Base-by-base conservation (phyloP, 1,140 invertebrate species). In the Oedothorax gibbosus region DNA sequence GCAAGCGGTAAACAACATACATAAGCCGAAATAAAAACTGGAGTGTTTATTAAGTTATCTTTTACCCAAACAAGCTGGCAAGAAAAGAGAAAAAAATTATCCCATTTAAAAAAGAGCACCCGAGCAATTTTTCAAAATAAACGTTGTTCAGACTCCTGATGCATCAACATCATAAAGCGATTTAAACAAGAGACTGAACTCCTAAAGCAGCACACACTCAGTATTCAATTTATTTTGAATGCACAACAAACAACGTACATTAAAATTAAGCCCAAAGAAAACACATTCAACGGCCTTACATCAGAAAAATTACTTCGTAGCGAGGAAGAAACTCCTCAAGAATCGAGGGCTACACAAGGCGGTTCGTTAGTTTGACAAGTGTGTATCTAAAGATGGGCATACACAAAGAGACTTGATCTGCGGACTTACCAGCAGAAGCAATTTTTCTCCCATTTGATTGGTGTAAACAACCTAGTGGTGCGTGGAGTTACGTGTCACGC, bases 191-290 rank as follows among this genome's bases (percentile, higher is more conserved):
- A 54, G 50, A 60, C 11, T n/a, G 50, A 12, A 60, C 12, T 12
- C 9, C 57, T 50, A 15, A 21, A 54, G 54, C 51, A 71, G 69
- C 50, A 53, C 69, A 18, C n/a, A 10, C 50, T 54, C 69, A 51
- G n/a, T 71, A 71, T 71, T 71, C 54, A 71, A 71, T 71, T 71
- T 71, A 71, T 71, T 71, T 51, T 21, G 9, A 71, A 71, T 71
- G 51, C 18, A 53, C 49, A 15, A 71, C 35, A 35, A 35, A 35
- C 35, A 35, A 35, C 35, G 35, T 35, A 35, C 35, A 51, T 71
- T 71, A 71, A 71, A 71, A 71, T 71, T 71, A 71, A 71, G 69
- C 69, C 20, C 69, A 53, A 18, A 15, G 21, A 49, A 20, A 68
- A n/a, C 57, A 7, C 12, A 14, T 14, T 12, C 57, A 60, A 49